Evolutionary conservation across 2,888 invertebrate genomes (phyloP), one percentile per base, ranked within the genome.

Genomic region (Orthosia incerta): DNA sequence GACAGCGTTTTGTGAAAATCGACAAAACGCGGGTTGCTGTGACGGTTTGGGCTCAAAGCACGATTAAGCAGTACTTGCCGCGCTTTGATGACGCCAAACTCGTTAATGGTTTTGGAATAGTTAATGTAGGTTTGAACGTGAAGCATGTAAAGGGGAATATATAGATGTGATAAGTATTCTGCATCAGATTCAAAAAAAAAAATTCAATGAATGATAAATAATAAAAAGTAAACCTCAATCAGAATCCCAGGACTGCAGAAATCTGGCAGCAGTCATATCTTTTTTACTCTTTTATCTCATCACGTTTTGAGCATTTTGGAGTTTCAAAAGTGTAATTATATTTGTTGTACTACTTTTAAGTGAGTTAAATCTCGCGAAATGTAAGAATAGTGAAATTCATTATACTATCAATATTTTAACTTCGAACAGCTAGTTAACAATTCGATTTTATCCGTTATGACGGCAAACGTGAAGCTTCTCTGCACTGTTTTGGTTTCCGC

Each of bases 1-100:
- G 55, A 18, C 0, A 61, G 48, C 53, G 48, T 55, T 66, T 73
- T 46, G 48, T 51, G n/a, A 18, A 53, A 46, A 51, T 63, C 23
- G 59, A 63, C n/a, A n/a, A 64, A 65, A 50, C 23, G 12, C 13
- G 9, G n/a, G 48, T 64, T 53, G 23, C 5, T 15, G 15, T 57
- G 31, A 61, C n/a, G n/a, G 16, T 68, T 57, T 57, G 13, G 12
- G 7, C 13, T 46, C 12, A 64, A 63, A 75, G 20, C 18, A 18
- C 23, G 11, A 26, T 50, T n/a, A 15, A 16, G n/a, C 13, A 20
- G 18, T 20, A 18, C 12, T 31, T 55, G 20, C 5, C n/a, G 46
- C 15, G 46, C 5, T 26, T 64, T 46, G n/a, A 53, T 64, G 39
- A 39, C 16, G n/a, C 26, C n/a, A 45, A 56, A 26, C 26, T 48